phyloP scores from a whole-genome alignment of 1,140 invertebrate genomes.

The Macrocentrus cingulum region DNA sequence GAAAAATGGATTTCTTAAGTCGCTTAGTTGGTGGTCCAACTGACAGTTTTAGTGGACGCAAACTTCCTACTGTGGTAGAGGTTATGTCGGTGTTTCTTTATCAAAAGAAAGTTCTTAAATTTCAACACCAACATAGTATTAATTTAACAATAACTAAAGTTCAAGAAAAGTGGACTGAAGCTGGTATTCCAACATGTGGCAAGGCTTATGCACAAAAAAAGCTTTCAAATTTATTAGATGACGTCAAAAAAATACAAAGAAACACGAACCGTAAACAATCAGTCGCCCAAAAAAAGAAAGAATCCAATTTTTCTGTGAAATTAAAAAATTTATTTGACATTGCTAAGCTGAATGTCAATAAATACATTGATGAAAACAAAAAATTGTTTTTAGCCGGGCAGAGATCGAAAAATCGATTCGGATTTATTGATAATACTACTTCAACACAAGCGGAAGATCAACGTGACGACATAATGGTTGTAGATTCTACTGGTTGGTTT shows the following conservation, averaged over 20 bases:
- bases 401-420: background rate
- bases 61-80: background rate
- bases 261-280: background rate
- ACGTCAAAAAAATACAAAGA: conserved; percentile 7
- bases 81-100: conserved; percentile 11
- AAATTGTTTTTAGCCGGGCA: conserved; percentile 1
- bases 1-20: conserved; percentile 10
- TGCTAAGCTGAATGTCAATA: background rate
- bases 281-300: background rate
- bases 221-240: conserved; percentile 5
- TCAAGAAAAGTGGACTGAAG: conserved; percentile 17
- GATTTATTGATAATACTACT: conserved; percentile 1
- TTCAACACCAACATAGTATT: conserved; percentile 4
- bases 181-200: conserved; percentile 8
- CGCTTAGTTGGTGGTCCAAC: conserved; percentile 4
- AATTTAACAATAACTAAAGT: conserved; percentile 7
- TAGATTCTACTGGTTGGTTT: conserved; percentile 3
- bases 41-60: conserved; percentile 15
- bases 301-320: conserved; percentile 5
- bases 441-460: background rate
- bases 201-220: background rate
- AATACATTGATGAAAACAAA: background rate
- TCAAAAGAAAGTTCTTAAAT: background rate
- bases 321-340: conserved; percentile 13
- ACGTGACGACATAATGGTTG: background rate